Conservation (phyloP, 2,113 vertebrate species). For the Leuciscus idus region DNA sequence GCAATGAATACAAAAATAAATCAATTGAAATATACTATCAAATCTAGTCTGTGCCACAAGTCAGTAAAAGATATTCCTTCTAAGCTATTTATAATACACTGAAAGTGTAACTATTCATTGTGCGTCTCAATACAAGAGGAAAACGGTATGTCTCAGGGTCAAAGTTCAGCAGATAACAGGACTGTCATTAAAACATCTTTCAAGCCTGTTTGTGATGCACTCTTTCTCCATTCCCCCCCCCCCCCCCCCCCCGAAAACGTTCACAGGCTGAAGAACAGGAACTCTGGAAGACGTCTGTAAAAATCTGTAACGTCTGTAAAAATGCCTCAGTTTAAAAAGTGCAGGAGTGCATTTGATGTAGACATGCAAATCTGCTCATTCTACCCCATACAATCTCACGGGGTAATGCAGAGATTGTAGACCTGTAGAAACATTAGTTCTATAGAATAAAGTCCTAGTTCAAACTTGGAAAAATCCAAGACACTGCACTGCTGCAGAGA, state of each 20-base stretch:
- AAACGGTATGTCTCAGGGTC: neutral
- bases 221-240: too few species aligned
- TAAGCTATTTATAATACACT: conserved; percentile 1
- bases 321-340: conserved; percentile 36
- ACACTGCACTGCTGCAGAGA: neutral
- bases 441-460: neutral
- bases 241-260: neutral
- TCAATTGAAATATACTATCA: conserved; percentile 6
- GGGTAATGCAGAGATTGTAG: neutral
- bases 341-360: conserved; percentile 10
- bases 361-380: neutral
- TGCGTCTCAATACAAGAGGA: conserved; percentile 61
- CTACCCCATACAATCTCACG: neutral
- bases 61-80: neutral
- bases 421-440: neutral
- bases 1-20: conserved; percentile 12
- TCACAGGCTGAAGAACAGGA: neutral
- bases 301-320: neutral
- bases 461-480: neutral
- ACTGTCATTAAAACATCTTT: neutral
- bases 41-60: neutral
- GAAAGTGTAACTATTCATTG: conserved; percentile 41
- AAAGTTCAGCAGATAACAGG: conserved; percentile 7
- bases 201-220: neutral
- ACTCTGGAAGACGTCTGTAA: neutral